phyloP scores from a whole-genome alignment of 1,140 invertebrate species.

The Aphelinus certus region DNA sequence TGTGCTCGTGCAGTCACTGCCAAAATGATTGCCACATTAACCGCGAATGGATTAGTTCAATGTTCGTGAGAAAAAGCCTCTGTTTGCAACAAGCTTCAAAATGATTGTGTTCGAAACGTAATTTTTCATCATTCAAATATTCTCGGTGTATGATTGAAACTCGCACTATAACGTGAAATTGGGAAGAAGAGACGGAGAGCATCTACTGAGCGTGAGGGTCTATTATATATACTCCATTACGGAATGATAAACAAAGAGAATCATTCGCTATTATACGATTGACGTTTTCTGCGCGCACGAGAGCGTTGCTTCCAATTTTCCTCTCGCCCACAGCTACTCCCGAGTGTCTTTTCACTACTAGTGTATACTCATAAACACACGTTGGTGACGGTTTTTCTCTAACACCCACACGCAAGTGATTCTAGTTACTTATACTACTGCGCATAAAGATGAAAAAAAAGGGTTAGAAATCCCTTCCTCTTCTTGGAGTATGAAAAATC shows the following conservation, averaged over 20 bases:
- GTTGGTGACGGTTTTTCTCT: slow-evolving; percentile 33
- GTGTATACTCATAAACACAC: slow-evolving; percentile 43
- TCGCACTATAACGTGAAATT: background rate
- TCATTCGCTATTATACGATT: slow-evolving; percentile 32
- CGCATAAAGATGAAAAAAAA: slow-evolving; percentile 6
- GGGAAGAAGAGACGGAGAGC: slow-evolving; percentile 10
- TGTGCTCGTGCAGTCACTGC: slow-evolving; percentile 16
- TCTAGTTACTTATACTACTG: slow-evolving; percentile 57
- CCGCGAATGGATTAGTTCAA: background rate
- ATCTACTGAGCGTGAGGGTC: background rate
- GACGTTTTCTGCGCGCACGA: slow-evolving; percentile 56
- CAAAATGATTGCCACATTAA: slow-evolving; percentile 20
- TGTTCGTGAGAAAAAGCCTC: no score
- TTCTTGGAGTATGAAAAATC: slow-evolving; percentile 14
- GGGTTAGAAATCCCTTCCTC: slow-evolving; percentile 6
- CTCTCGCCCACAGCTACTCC: slow-evolving; percentile 32
- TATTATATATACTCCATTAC: background rate
- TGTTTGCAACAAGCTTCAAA: background rate
- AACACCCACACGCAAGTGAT: slow-evolving; percentile 52
- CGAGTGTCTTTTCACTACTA: slow-evolving; percentile 51
- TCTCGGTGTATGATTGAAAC: slow-evolving; percentile 1
- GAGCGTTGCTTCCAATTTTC: slow-evolving; percentile 1
- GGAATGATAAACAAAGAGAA: background rate
- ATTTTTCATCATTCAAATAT: background rate
- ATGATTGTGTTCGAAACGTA: background rate